Base-by-base conservation (phyloP, 2,797 vertebrate species). In the Pelodytes ibericus region DNA sequence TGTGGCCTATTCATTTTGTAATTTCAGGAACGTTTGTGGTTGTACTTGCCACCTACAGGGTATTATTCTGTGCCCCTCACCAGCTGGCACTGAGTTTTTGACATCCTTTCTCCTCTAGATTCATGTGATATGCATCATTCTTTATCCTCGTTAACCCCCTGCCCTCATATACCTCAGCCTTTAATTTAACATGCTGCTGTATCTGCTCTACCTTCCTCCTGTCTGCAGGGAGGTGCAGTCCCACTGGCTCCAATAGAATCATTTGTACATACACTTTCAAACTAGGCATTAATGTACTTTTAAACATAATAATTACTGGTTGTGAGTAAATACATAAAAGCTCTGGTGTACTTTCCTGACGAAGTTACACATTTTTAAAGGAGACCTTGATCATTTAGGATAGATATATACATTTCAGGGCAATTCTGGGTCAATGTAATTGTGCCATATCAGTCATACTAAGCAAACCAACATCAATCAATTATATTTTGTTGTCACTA, bases 141-240 rank as follows among this genome's bases (percentile, higher is more conserved):
- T 36, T 36, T 36, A 44, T 44, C 41, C 13, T 10, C 41, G 18
- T 44, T 44, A 44, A 13, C 15, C 27, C 13, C 26, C 64, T 49
- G 47, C 74, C 13, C 26, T 26, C 3, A 3, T 51, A 59, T 72
- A 78, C 75, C 69, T 66, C 69, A 58, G 69, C 62, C 22, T 59
- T 59, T 26, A 33, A n/a, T 30, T 44, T 16, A 44, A 71, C 29
- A 22, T 77, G 68, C 75, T 77, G 75, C 75, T 71, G 60, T n/a
- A 26, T 36, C 7, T 65, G 51, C 65, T 60, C 47, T 18, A 18
- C 13, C 16, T n/a, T 22, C 53, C 60, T 22, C 44, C 44, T 16
- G 31, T 13, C 24, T 27, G 27, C 24, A 13, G 6, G 22, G 26
- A 24, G 39, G 16, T 64, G 47, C 30, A 64, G 49, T 30, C n/a